phyloP scores from a whole-genome alignment of 2,797 vertebrate genomes.

The Sebastes umbrosus region DNA sequence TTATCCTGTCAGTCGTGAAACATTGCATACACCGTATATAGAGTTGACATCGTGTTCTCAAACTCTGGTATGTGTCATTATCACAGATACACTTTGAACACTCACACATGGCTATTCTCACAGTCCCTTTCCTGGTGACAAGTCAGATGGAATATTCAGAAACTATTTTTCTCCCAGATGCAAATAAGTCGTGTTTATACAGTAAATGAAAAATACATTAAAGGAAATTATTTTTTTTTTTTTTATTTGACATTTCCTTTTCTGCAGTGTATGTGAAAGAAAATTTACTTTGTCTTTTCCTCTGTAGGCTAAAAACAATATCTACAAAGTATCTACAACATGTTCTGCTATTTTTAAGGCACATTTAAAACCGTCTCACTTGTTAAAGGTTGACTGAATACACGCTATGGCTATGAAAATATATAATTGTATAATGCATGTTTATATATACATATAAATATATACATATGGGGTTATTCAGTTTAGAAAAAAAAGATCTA shows the following conservation, averaged over 20 bases:
- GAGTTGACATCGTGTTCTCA: conserved; percentile 41
- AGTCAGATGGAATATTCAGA: conserved; percentile 17
- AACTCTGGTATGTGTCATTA: conserved; percentile 53
- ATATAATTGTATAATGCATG: neutral
- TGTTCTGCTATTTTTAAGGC: neutral
- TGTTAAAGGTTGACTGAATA: neutral
- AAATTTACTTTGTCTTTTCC: neutral
- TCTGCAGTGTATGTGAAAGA: neutral
- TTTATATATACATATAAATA: no score
- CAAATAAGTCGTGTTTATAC: neutral
- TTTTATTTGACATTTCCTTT: conserved; percentile 6
- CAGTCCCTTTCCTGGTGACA: conserved; percentile 13
- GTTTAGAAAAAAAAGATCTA: conserved; percentile 16
- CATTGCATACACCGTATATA: conserved; percentile 10
- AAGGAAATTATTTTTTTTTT: neutral
- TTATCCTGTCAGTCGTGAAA: conserved; percentile 62
- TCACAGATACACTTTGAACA: conserved; percentile 33
- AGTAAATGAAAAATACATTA: conserved; percentile 5
- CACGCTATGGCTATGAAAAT: neutral
- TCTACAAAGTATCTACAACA: neutral
- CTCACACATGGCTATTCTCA: conserved; percentile 31
- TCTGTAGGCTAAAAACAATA: neutral
- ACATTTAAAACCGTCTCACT: neutral
- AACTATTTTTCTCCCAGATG: neutral
- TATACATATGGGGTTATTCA: neutral